Conservation (phyloP, 2,113 vertebrate genomes). For the Nymphicus hollandicus region DNA sequence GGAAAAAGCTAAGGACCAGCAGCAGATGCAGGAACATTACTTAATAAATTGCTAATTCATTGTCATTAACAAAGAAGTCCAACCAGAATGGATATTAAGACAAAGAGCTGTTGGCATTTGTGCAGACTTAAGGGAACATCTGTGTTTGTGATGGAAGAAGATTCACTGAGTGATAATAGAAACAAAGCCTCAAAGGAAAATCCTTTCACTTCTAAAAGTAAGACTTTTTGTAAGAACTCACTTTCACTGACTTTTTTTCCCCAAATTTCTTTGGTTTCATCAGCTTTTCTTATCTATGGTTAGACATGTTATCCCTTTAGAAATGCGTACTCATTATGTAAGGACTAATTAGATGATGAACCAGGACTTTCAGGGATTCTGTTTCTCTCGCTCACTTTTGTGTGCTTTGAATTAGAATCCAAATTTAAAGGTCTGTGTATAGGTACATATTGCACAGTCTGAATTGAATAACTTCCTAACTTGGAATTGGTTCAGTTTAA, state of each 20-base stretch:
- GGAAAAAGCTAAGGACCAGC: background rate
- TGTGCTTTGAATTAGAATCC: background rate
- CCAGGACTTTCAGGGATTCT: background rate
- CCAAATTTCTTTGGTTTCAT: background rate
- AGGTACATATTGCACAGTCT: background rate
- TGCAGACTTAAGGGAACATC: background rate
- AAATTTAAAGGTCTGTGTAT: background rate
- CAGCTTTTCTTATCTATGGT: background rate
- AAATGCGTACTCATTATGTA: background rate
- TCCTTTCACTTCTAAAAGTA: background rate
- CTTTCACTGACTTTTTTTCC: background rate
- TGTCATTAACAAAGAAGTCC: background rate
- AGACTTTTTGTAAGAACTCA: background rate
- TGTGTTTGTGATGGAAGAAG: slow-evolving; percentile 28
- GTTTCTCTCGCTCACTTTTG: background rate
- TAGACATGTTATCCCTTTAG: background rate
- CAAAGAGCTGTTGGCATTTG: slow-evolving; percentile 1
- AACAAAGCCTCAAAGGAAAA: background rate
- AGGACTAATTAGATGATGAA: background rate
- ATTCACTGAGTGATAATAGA: background rate
- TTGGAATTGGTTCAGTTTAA: background rate
- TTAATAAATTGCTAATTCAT: background rate
- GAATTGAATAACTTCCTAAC: background rate
- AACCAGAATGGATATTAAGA: slow-evolving; percentile 27
- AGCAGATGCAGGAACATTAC: background rate